Percentiles rank a stretch among this genome's conserved stretches.
phyloP scores from a whole-genome alignment of 1,140 invertebrate species.

The Berghia stephanieae region DNA sequence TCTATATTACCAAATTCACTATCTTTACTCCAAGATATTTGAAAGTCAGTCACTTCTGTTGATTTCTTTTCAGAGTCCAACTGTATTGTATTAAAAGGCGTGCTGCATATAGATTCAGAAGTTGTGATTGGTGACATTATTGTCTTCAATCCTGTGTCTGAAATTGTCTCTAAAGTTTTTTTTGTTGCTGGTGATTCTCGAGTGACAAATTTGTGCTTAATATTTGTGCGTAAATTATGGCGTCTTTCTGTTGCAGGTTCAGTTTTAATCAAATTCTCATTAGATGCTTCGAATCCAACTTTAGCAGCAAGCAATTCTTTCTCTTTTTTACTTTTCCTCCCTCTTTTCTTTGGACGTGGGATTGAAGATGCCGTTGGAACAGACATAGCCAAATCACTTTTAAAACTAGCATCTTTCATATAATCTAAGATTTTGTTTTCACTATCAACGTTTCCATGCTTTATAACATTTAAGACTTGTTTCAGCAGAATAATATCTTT shows the following conservation, averaged over 20 bases:
- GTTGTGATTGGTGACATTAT: no score
- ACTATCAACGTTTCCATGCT: background rate
- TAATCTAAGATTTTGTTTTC: background rate
- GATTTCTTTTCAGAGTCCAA: no score
- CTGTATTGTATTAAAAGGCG: no score
- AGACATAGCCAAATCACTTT: background rate
- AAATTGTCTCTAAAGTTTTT: no score
- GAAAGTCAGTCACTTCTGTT: no score
- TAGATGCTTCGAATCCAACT: background rate
- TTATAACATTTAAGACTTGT: conserved; percentile 13
- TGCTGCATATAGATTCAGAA: no score
- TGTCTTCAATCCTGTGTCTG: no score
- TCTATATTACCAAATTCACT: no score
- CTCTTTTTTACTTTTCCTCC: conserved; percentile 12
- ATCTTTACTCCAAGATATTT: no score
- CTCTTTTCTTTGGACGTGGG: background rate
- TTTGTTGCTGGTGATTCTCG: background rate
- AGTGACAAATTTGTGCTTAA: conserved; percentile 26
- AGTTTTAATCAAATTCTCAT: no score
- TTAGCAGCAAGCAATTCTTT: background rate
- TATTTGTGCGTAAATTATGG: conserved; percentile 24
- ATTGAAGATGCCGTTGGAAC: background rate
- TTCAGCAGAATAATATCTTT: conserved; percentile 17
- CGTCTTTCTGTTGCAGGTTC: no score
- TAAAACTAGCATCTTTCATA: background rate